Conservation (phyloP, 2,113 vertebrate species). For the Paradisaea rubra region DNA sequence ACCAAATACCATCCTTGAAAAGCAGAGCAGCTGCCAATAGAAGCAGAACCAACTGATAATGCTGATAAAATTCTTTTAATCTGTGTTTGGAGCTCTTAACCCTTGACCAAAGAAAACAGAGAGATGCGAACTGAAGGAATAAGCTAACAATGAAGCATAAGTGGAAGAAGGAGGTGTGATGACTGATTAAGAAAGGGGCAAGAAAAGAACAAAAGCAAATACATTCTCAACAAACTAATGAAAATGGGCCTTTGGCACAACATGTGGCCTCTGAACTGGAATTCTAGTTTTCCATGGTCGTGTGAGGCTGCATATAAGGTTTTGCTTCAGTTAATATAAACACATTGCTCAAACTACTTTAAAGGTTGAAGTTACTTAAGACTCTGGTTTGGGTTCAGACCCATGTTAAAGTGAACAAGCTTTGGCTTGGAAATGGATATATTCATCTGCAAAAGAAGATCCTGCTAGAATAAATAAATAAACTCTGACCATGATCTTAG, state of each 20-base stretch:
- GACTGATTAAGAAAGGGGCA: background rate
- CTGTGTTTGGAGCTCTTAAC: background rate
- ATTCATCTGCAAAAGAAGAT: background rate
- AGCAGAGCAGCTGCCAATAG: background rate
- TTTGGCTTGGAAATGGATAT: background rate
- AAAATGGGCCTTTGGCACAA: background rate
- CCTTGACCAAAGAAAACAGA: constrained; percentile 6
- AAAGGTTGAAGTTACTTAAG: background rate
- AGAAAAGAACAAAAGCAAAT: background rate
- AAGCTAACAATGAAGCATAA: background rate
- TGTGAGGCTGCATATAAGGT: background rate
- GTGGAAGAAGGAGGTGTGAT: background rate
- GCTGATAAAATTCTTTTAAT: background rate
- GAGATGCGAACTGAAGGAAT: background rate
- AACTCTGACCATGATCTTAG: background rate
- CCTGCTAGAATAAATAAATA: background rate
- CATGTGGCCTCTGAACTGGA: background rate
- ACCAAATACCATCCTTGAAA: background rate
- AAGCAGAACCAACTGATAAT: constrained; percentile 5
- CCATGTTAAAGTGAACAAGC: background rate
- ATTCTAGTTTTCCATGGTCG: background rate
- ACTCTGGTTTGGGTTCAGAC: background rate
- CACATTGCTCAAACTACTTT: background rate
- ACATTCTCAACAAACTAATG: background rate
- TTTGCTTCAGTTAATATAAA: background rate